Evolutionary conservation across 2,888 invertebrate species (phyloP), one percentile per base, ranked within the genome.

Genomic region (Monochamus alternatus): DNA sequence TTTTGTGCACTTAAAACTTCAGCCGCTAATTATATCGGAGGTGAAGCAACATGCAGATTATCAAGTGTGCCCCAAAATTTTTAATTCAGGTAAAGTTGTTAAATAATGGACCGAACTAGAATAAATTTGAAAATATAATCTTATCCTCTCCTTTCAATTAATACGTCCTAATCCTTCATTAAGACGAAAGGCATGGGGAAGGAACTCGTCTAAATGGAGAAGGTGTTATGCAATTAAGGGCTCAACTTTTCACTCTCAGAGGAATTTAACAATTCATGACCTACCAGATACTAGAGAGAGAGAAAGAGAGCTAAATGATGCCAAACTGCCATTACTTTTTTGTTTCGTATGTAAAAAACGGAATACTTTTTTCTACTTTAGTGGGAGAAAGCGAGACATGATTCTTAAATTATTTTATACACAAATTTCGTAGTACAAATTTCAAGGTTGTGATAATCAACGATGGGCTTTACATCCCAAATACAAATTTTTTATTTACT

Each of bases 231-330:
- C 68, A 58, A 68, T 68, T 68, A 68, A 38, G 59, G 43, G 43
- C 68, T 59, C 68, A 68, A 68, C 68, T 68, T 68, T 68, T 68
- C 68, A 58, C 58, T 68, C 68, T 68, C 68, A 44, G 10, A 58
- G 59, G 58, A n/a, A 38, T 59, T 68, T 59, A 68, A 68, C 55
- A 55, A 67, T 67, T 67, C 67, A 67, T 67, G 67, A 68, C 59
- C 43, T 43, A 68, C 58, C 22, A 58, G 68, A 66, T 52, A 66
- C 31, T 51, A 66, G 10, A 12, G 52, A 68, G 58, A 68, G 58
- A 66, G 10, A 12, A 31, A 68, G 58, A 68, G 58, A 68, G 55
- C 59, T 59, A 58, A 59, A 43, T 59, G 38, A 3, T 58, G 32
- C n/a, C 14, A 12, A 44, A 14, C n/a, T 31, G n/a, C 55, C 5